Evolutionary conservation across 2,113 vertebrate species (phyloP), one percentile per base, ranked within the genome.

Genomic region (Tetrao urogallus): DNA sequence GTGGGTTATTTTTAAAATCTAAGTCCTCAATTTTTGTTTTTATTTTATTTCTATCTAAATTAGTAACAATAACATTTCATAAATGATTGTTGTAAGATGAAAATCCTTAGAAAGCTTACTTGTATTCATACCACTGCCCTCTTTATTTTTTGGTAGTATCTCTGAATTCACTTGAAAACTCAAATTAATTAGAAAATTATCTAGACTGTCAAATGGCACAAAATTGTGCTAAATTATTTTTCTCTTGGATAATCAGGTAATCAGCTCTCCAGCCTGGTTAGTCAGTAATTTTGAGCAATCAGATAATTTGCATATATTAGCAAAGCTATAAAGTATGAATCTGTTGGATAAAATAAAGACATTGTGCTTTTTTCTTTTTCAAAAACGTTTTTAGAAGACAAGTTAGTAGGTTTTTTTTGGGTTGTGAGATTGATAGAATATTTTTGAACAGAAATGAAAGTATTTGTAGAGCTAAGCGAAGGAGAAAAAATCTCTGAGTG

Each of bases 181-280:
- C 79, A 54, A 66, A 81, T 92, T 95, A 94, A 82, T 96, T 97
- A 92, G 87, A 94, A 96, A 95, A 95, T 89, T 86, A 92, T 50
- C 91, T 90, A 94, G 77, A 77, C 92, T 93, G 69, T 88, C 94
- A 91, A 91, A 80, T 92, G 92, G 79, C 82, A 92, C 72, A 93
- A 91, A 97, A 95, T 92, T 80, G 60, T 89, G 61, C 61, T 93
- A 91, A 92, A 92, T 89, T 91, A 88, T 94, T 83, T 92, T 83
- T 84, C 82, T 86, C 82, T 92, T 78, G 65, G 88, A 88, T 75
- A 83, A 89, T 85, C 83, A 96, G 91, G 95, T 96, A 96, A 96
- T 96, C 95, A 94, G 43, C 89, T 94, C 83, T 96, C 92, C 47
- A 89, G 91, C 63, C 69, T 94, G 43, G 81, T 91, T 69, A 83